These are phyloP conservation scores for Elmis aenea DNA, from an alignment of 2,888 invertebrate species.

Conservation along the genomic window DNA sequence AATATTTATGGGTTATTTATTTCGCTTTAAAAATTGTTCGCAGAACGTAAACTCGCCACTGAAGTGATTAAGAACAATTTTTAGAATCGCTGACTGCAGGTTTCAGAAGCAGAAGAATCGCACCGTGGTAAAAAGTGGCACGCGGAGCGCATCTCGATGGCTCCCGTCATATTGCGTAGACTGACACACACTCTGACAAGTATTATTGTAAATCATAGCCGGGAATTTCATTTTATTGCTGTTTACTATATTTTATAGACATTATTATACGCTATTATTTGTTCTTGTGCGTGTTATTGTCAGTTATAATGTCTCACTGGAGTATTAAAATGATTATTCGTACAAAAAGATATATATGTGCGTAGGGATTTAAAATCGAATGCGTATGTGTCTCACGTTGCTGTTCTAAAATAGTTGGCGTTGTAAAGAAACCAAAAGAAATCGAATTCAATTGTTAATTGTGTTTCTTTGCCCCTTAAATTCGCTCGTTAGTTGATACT, in stretches of 20 bases:
- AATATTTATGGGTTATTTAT: too few species aligned
- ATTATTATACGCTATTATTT: conserved; percentile 24
- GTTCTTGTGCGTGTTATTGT: conserved; percentile 12
- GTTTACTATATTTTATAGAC: conserved; percentile 22
- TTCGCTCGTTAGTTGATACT: too few species aligned
- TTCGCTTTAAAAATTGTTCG: too few species aligned
- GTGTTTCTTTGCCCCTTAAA: too few species aligned
- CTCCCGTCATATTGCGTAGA: conserved; percentile 20
- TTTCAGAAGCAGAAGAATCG: conserved; percentile 20
- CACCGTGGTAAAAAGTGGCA: conserved; percentile 23
- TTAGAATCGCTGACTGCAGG: conserved; percentile 12
- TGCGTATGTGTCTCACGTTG: too few species aligned
- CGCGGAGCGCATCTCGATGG: conserved; percentile 26
- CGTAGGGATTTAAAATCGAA: too few species aligned
- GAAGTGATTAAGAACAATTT: conserved; percentile 4
- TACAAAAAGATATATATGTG: too few species aligned
- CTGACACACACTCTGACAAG: conserved; percentile 26
- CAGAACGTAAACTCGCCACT: not conserved
- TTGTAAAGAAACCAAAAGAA: too few species aligned
- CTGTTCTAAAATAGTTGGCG: too few species aligned
- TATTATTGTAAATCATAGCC: conserved; percentile 27
- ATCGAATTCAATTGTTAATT: too few species aligned
- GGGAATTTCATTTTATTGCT: conserved; percentile 18
- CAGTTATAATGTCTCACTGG: conserved; percentile 2
- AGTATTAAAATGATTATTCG: not conserved